A percentile compares a stretch with the other conserved stretches of the same genome.
Conservation (phyloP, 2,888 invertebrate species). For the Ichneumoninae sp. region DNA sequence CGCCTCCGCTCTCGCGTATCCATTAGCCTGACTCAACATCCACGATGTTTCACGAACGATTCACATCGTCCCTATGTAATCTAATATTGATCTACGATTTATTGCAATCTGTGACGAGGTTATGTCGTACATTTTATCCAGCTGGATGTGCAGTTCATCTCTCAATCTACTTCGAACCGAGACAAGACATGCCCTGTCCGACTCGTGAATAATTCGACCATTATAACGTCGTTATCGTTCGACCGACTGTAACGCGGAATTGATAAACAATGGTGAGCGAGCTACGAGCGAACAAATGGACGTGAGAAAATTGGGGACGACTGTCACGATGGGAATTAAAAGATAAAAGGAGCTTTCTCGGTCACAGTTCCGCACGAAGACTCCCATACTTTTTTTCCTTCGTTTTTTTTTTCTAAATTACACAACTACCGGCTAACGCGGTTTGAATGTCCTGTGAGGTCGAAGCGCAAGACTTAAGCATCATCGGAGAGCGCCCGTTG, state of each 20-base stretch:
- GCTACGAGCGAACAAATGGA: neutral
- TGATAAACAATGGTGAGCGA: neutral
- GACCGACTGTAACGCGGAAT: neutral
- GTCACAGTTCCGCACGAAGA: neutral
- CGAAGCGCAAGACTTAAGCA: neutral
- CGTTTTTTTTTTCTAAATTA: neutral
- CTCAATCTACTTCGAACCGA: neutral
- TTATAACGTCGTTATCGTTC: neutral
- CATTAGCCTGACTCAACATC: slow-evolving; percentile 27
- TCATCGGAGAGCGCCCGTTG: neutral
- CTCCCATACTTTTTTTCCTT: neutral
- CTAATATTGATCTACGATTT: neutral
- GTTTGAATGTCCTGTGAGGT: neutral
- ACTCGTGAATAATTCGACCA: slow-evolving; percentile 1
- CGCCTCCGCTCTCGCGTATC: slow-evolving; percentile 12
- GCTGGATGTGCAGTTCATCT: neutral
- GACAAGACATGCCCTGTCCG: neutral
- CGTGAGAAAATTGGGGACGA: neutral
- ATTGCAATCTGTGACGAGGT: neutral
- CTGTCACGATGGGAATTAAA: neutral
- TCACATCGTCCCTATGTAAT: neutral
- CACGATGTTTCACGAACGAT: slow-evolving; percentile 13
- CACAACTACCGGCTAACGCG: neutral
- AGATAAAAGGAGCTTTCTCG: neutral
- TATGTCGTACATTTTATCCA: neutral